These are phyloP conservation scores for Phyllotis vaccarum DNA, from an alignment of 2,797 vertebrate genomes.

Conservation along the genomic window DNA sequence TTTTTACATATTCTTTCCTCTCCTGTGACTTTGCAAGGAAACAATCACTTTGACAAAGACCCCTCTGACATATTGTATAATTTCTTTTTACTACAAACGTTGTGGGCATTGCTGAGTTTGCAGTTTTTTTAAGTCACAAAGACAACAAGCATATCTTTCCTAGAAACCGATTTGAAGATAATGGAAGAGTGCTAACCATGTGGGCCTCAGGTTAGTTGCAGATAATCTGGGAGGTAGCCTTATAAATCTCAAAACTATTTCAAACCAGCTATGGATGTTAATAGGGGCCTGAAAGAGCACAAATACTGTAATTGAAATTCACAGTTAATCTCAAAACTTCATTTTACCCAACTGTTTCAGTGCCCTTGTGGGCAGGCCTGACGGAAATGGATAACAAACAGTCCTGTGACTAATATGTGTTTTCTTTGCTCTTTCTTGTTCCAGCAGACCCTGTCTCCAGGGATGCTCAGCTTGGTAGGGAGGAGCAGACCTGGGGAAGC, in stretches of 20 bases:
- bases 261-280: conserved; percentile 43
- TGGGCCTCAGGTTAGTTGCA: background rate
- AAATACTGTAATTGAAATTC: conserved; percentile 76
- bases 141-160: conserved; percentile 70
- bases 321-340: conserved; percentile 73
- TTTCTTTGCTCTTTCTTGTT: conserved; percentile 40
- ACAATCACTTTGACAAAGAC: conserved; percentile 75
- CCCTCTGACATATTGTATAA: conserved; percentile 79
- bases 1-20: background rate
- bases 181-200: conserved; percentile 48
- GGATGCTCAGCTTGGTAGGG: background rate
- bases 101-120: conserved; percentile 76
- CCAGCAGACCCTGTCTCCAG: background rate
- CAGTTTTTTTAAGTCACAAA: conserved; percentile 76
- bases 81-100: conserved; percentile 69
- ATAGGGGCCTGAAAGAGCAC: conserved; percentile 75
- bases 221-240: conserved; percentile 10
- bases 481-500: background rate
- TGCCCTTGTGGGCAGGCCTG: conserved; percentile 48
- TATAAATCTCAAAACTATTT: conserved; percentile 59
- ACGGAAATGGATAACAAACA: conserved; percentile 49
- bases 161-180: conserved; percentile 70
- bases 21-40: conserved; percentile 75
- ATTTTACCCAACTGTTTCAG: conserved; percentile 62
- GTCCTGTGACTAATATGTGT: conserved; percentile 5